Percentiles rank a stretch among this genome's conserved stretches.
phyloP scores from a whole-genome alignment of 2,797 vertebrate genomes.

The Trematomus bernacchii region DNA sequence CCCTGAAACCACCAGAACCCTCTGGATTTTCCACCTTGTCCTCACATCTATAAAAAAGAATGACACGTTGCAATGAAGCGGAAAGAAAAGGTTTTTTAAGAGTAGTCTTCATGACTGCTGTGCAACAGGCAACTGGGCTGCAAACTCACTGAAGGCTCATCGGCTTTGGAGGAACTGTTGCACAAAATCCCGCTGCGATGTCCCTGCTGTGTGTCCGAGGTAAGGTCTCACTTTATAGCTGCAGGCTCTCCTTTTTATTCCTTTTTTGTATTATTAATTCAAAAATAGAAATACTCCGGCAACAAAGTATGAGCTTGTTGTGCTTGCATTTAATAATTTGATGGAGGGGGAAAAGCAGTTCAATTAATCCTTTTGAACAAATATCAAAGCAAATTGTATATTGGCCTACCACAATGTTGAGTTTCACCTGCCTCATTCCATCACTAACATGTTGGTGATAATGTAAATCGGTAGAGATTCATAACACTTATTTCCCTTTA shows the following conservation, averaged over 20 bases:
- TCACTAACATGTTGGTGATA: not conserved
- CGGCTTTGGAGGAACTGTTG: slow-evolving; percentile 62
- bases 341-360: not conserved
- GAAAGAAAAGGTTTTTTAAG: not conserved
- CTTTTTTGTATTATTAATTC: not conserved
- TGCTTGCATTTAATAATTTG: not conserved
- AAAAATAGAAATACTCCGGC: not conserved
- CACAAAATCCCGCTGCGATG: slow-evolving; percentile 70
- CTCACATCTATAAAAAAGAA: not conserved
- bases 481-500: not conserved
- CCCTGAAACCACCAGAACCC: slow-evolving; percentile 2
- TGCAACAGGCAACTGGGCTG: slow-evolving; percentile 61
- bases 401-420: not conserved
- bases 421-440: not conserved
- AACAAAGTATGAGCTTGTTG: too few species aligned
- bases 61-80: slow-evolving; percentile 21
- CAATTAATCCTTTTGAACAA: not conserved
- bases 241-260: not conserved
- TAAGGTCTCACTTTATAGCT: slow-evolving; percentile 48
- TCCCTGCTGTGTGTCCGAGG: slow-evolving; percentile 86
- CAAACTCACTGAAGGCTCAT: slow-evolving; percentile 55
- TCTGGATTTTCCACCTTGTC: slow-evolving; percentile 4
- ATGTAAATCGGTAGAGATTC: not conserved
- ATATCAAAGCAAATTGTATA: not conserved
- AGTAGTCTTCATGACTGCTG: slow-evolving; percentile 24